These are phyloP conservation scores for Callipepla californica DNA, from an alignment of 2,113 vertebrate genomes.

Conservation along the genomic window DNA sequence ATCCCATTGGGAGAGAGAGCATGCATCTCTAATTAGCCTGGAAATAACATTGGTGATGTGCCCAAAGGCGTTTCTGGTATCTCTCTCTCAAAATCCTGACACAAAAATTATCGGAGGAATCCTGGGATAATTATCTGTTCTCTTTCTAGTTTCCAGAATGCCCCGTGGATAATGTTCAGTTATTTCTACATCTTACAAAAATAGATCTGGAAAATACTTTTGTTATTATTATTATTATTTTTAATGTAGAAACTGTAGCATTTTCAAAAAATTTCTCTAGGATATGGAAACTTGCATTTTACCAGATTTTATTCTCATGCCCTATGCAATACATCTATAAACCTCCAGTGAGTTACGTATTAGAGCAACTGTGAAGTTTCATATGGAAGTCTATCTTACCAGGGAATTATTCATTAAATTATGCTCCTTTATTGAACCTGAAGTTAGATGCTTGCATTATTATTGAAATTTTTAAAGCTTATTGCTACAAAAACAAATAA, in stretches of 20 bases:
- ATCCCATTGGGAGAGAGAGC: not conserved
- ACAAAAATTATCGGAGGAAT: not conserved
- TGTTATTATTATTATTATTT: not conserved
- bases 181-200: not conserved
- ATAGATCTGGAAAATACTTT: not conserved
- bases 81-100: not conserved
- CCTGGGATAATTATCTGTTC: not conserved
- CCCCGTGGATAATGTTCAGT: not conserved
- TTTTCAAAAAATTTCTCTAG: not conserved
- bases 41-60: not conserved
- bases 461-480: not conserved
- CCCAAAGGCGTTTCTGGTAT: not conserved
- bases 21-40: not conserved
- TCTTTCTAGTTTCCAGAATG: not conserved
- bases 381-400: not conserved
- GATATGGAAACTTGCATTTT: not conserved
- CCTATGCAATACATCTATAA: not conserved
- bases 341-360: not conserved
- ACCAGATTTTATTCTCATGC: not conserved
- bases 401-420: not conserved
- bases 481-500: not conserved
- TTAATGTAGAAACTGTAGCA: not conserved
- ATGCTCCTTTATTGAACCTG: not conserved
- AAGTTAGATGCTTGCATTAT: not conserved
- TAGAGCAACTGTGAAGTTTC: not conserved